Evolutionary conservation across 2,888 invertebrate species (phyloP).

Genomic region (Zygothrica quintamaculata): DNA sequence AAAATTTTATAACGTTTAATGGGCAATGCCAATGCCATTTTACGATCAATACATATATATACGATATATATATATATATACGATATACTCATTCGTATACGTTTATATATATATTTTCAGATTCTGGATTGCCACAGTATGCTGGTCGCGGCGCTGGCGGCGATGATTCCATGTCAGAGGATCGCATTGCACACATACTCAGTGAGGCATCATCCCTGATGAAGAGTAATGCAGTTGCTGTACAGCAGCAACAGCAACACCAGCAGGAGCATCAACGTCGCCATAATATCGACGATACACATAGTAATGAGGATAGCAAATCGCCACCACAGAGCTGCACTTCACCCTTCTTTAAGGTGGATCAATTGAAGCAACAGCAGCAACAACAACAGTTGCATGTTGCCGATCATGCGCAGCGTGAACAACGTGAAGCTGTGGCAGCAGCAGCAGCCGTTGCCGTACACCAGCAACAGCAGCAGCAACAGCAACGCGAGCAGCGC

Average conservation of each 20-base stretch:
- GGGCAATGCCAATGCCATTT: conserved; percentile 63
- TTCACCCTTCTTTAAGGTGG: conserved; percentile 91
- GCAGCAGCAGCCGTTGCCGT: conserved; percentile 59
- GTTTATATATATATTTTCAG: conserved; percentile 82
- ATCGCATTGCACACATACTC: conserved; percentile 96
- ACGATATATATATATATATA: not conserved
- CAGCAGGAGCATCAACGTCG: conserved; percentile 85
- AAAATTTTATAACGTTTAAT: conserved; percentile 81
- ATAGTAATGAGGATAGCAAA: conserved; percentile 92
- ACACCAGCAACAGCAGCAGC: conserved; percentile 83
- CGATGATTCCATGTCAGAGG: conserved; percentile 93
- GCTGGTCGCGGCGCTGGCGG: conserved; percentile 91
- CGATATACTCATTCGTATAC: conserved; percentile 14
- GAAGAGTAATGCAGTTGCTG: conserved; percentile 85
- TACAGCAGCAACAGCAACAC: conserved; percentile 86
- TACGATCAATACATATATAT: conserved; percentile 63
- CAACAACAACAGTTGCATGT: conserved; percentile 88
- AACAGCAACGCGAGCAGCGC: conserved; percentile 87
- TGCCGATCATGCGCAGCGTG: conserved; percentile 83
- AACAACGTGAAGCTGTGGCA: conserved; percentile 83
- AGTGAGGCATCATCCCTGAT: conserved; percentile 96
- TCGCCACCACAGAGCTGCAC: conserved; percentile 92
- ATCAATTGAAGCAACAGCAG: conserved; percentile 85
- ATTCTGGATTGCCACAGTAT: conserved; percentile 92
- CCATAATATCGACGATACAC: conserved; percentile 86